Base-by-base conservation (phyloP, 2,113 vertebrate genomes). In the Labeo catla region DNA sequence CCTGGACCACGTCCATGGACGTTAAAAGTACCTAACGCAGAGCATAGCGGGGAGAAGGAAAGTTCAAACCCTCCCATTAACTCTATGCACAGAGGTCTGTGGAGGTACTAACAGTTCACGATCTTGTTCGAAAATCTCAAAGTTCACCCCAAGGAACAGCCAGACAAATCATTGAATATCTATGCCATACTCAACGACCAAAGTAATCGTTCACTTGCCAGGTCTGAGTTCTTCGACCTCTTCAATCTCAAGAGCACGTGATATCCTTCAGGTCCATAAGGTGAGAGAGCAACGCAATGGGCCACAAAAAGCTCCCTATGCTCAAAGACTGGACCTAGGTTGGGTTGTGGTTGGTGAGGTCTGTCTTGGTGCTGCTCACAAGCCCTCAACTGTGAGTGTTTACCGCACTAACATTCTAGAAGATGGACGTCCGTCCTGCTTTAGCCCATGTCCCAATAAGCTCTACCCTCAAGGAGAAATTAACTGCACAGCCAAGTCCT, bases 91-190 rank as follows among this genome's bases (percentile, higher is more conserved):
- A 21, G n/a, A 89, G 5, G 59, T 85, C 5, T 88, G 74, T 43
- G 39, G 76, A 0, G 10, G n/a, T 15, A 11, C 11, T 34, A 76
- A 84, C 34, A 11, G 8, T 19, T 3, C 66, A 54, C 28, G 19
- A 45, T 87, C 81, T 13, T 90, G 84, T 19, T 52, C 50, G 8
- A 88, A 88, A 39, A 74, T 86, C 10, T 87, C 45, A 72, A 13
- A 16, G 79, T 91, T 8, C 84, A 77, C 13, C 83, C 59, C 2
- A 47, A 72, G 9, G 59, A 13, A 7, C 34, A 79, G 6, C 77
- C 47, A 43, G 66, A 90, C 6, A 23, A 54, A 5, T n/a, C 81
- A 2, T 82, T 9, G 0, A 89, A 63, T 0, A n/a, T 87, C 49
- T 86, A 86, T 10, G 78, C 49, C 2, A 85, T 82, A 10, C 68